These are phyloP conservation scores for Pseudocheirus occidentalis DNA, from an alignment of 2,797 vertebrate genomes.

Conservation along the genomic window DNA sequence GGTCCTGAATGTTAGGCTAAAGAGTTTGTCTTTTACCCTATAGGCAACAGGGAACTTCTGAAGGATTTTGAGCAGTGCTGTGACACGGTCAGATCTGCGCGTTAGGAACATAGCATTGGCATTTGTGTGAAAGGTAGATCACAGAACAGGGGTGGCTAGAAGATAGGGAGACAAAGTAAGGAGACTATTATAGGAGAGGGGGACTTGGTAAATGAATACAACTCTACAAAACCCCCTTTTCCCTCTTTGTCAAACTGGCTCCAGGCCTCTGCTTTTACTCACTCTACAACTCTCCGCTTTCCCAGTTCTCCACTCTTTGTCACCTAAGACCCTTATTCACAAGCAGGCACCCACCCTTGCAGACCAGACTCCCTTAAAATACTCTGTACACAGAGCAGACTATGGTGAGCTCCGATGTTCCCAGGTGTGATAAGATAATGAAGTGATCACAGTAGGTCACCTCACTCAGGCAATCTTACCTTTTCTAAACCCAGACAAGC, in stretches of 20 bases:
- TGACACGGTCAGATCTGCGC: background rate
- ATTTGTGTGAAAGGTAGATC: background rate
- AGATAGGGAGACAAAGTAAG: background rate
- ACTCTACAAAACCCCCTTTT: background rate
- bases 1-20: background rate
- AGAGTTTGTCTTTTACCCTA: background rate
- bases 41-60: background rate
- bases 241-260: background rate
- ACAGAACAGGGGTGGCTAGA: background rate
- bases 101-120: background rate
- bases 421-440: background rate
- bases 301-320: background rate
- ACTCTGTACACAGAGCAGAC: background rate
- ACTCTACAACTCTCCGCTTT: rapidly evolving
- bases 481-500: background rate
- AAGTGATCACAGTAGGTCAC: background rate
- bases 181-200: background rate
- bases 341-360: background rate
- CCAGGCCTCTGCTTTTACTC: background rate
- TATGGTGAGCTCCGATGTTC: background rate
- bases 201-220: background rate
- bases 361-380: background rate
- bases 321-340: background rate
- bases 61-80: background rate
- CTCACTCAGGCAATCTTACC: background rate